These are phyloP conservation scores for Myotis myotis DNA, from an alignment of 2,797 vertebrate species.

Conservation along the genomic window DNA sequence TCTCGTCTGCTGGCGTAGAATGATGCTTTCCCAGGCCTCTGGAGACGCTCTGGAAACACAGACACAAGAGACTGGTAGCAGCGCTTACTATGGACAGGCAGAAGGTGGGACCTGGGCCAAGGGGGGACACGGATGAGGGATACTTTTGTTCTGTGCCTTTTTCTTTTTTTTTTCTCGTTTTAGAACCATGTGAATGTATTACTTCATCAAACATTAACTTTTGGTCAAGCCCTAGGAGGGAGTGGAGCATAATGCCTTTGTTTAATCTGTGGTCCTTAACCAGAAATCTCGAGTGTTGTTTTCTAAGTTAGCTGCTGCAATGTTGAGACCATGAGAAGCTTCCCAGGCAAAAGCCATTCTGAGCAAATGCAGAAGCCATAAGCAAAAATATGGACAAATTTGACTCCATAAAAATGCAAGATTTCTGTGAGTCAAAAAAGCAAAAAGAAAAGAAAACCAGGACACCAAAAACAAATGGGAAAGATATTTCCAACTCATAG, in stretches of 20 bases:
- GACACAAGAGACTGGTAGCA: neutral
- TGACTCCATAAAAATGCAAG: neutral
- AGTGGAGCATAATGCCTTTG: neutral
- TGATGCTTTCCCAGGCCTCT: neutral
- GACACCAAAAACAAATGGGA: slow-evolving; percentile 1
- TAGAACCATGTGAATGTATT: neutral
- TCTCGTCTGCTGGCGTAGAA: neutral
- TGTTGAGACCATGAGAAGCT: neutral
- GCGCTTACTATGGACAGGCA: neutral
- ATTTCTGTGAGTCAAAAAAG: neutral
- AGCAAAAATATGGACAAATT: slow-evolving; percentile 19
- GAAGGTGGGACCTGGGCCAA: neutral
- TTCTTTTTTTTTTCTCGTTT: neutral
- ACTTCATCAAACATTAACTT: slow-evolving; percentile 38
- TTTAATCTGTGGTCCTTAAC: slow-evolving; percentile 17
- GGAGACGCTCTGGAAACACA: neutral
- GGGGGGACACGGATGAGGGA: neutral
- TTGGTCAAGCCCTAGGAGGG: neutral
- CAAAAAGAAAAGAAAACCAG: neutral
- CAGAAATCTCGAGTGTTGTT: slow-evolving; percentile 9
- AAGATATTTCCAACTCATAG: neutral
- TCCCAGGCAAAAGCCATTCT: slow-evolving; percentile 4
- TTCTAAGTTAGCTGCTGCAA: slow-evolving; percentile 19
- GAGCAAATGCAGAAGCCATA: neutral
- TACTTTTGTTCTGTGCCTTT: neutral